Evolutionary conservation across 2,797 vertebrate species (phyloP).

Genomic region (Chiloscyllium punctatum): DNA sequence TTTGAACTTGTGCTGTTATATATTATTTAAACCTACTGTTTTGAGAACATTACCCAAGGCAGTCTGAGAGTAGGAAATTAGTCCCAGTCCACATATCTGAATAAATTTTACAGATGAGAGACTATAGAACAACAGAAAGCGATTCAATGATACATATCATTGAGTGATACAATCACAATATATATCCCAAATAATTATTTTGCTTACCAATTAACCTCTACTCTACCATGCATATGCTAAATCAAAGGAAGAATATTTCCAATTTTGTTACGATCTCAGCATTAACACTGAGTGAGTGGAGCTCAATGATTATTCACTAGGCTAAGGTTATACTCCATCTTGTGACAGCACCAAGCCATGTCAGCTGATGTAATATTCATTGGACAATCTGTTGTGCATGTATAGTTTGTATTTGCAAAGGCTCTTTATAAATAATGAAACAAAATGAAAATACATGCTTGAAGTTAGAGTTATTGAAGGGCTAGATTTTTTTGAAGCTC

Average conservation of each 20-base stretch:
- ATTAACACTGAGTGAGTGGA: neutral
- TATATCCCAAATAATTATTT: neutral
- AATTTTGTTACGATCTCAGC: neutral
- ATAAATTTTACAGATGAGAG: slow-evolving; percentile 31
- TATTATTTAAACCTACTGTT: slow-evolving; percentile 15
- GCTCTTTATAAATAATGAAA: neutral
- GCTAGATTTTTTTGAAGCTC: neutral
- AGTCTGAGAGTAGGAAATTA: slow-evolving; percentile 19
- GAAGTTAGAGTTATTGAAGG: neutral
- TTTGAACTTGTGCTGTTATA: neutral
- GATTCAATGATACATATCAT: neutral
- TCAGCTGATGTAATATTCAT: neutral
- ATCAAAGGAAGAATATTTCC: slow-evolving; percentile 10
- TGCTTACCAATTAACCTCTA: neutral
- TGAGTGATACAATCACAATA: neutral
- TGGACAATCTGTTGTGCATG: neutral
- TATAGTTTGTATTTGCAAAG: neutral
- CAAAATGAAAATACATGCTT: neutral
- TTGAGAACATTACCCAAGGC: slow-evolving; percentile 8
- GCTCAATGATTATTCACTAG: neutral
- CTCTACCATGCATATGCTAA: neutral
- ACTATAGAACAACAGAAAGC: neutral
- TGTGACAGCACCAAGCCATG: neutral
- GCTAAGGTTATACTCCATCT: slow-evolving; percentile 30
- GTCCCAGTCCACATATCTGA: slow-evolving; percentile 24